Base-by-base conservation (phyloP, 2,113 vertebrate species). In the Seriola aureovittata region DNA sequence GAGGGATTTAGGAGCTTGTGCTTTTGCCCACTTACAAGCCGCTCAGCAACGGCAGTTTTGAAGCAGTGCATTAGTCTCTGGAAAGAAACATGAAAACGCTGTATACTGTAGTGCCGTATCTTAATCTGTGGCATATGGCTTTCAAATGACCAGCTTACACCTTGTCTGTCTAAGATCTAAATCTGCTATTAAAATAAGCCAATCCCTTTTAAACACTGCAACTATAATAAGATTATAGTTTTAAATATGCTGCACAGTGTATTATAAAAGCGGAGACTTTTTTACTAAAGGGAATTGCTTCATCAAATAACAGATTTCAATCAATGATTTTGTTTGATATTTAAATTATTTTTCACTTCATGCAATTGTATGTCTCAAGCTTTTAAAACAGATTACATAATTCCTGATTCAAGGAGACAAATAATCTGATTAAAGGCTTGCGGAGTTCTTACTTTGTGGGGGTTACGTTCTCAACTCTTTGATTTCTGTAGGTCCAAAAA, bases 121-220 rank as follows among this genome's bases (percentile, higher is more conserved):
- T 84, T 93, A 95, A 94, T 94, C 93, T 93, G 88, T 88, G 87
- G 82, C 94, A 95, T 95, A 94, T 94, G 95, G 92, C 90, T 93
- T 88, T 93, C 85, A 86, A 90, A 93, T 93, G 91, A 93, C 90
- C 92, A 89, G 92, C 85, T 93, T 93, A 94, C 87, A 90, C 88
- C 87, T 94, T 85, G 86, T 92, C 92, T 90, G 90, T 90, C 87
- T 91, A 90, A 93, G 85, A 93, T 95, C 90, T 94, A 93, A 94
- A 94, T 95, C 91, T 85, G 76, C 82, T 90, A 92, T 93, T 88
- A 89, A 92, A 93, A 92, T 89, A 91, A 93, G 77, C 74, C 91
- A 89, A 93, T 93, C 93, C 91, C 78, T 91, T 93, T 91, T 91
- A 94, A 94, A 91, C 84, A 94, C 92, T 88, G 80, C 86, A 80